Evolutionary conservation across 2,888 invertebrate genomes (phyloP), one percentile per base, ranked within the genome.

Genomic region (Meliscaeva auricollis): DNA sequence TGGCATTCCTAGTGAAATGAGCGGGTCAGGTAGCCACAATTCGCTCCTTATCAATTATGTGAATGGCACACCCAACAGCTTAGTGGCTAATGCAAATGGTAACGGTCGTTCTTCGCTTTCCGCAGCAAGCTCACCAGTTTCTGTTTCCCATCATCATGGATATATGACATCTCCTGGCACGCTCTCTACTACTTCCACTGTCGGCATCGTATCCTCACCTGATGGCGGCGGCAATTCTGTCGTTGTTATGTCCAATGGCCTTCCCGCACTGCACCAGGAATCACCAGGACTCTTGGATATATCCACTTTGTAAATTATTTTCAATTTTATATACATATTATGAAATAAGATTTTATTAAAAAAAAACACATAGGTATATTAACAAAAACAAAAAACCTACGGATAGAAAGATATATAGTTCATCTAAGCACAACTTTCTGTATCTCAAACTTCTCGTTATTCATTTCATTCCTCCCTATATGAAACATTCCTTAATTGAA

Each of bases 231-330:
- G 87, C 87, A 89, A 78, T 20, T 74, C 84, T 54, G 87, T 78
- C 66, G 80, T 77, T 79, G 81, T 79, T 56, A 83, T 83, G 75
- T 83, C 83, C 58, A 79, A 83, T 79, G 83, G 83, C 79, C 78
- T 87, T 69, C 32, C 90, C 58, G 73, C 87, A 90, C 88, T 90
- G 60, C 90, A 90, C 58, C 90, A 90, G 87, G 89, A 88, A 77
- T 87, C 89, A 87, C 88, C 90, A 81, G 91, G 91, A 87, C 89
- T 92, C 88, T 89, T 92, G 91, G 92, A 92, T 90, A 92, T 92
- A 87, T 91, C 92, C 89, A 90, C 92, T 88, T 90, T 92, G 92
- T 92, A 92, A 92, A 91, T 90, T 90, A 81, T 81, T 74, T 70
- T 22, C 80, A 77, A 77, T 84, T 85, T 76, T 87, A 87, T 79